Percentiles rank a stretch among this genome's conserved stretches.
Evolutionary conservation across 2,888 invertebrate genomes (phyloP).

Genomic region (Mechanitis mazaeus): DNA sequence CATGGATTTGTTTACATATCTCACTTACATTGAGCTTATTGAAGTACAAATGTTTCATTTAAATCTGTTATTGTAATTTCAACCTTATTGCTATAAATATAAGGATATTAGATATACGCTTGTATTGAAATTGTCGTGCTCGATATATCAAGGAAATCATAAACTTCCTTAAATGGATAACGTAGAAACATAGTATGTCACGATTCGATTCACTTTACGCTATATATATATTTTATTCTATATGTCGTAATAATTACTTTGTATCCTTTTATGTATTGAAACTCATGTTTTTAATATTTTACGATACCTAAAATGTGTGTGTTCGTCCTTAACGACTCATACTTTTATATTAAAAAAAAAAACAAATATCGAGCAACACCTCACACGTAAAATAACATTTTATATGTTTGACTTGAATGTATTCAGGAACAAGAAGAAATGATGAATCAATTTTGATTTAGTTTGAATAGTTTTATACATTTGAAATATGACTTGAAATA

Average conservation of each 20-base stretch:
- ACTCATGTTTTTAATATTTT: no score
- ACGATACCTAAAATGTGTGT: no score
- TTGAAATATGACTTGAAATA: no score
- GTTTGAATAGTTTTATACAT: no score
- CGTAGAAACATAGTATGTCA: constrained; percentile 23
- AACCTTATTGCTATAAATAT: background rate
- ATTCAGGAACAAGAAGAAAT: no score
- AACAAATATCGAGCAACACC: no score
- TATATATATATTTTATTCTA: constrained; percentile 12
- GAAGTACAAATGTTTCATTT: constrained; percentile 8
- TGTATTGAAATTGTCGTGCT: constrained; percentile 14
- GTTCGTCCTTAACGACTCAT: no score
- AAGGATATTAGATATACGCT: background rate
- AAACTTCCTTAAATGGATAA: constrained; percentile 25
- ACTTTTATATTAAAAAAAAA: no score
- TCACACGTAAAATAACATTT: no score
- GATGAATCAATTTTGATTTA: no score
- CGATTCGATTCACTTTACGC: constrained; percentile 22
- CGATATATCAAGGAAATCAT: constrained; percentile 27
- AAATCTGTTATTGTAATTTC: background rate
- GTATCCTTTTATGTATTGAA: constrained; percentile 17
- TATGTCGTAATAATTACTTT: constrained; percentile 14
- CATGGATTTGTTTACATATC: constrained; percentile 25
- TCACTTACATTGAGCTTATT: constrained; percentile 20
- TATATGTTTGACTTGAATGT: no score